phyloP scores from a whole-genome alignment of 2,113 vertebrate genomes.

The Aptenodytes forsteri region DNA sequence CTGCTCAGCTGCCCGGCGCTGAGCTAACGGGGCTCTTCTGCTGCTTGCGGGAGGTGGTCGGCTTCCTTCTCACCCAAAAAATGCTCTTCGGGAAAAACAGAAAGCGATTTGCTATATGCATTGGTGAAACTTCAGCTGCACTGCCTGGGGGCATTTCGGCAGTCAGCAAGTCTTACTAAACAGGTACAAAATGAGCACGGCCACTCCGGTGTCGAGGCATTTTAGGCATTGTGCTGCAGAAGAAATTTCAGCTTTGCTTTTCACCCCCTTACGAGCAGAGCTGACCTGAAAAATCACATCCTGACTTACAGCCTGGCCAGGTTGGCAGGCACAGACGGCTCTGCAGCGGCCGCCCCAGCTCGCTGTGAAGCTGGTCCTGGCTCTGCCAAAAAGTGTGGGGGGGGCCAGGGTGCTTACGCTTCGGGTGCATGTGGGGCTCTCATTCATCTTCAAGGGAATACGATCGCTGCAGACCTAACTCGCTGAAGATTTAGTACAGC shows the following conservation, averaged over 20 bases:
- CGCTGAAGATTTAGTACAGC: not conserved
- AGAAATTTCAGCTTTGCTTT: not conserved
- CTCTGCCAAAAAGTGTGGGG: not conserved
- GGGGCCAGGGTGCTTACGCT: not conserved
- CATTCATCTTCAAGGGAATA: not conserved
- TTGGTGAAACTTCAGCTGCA: not conserved
- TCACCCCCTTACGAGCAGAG: not conserved
- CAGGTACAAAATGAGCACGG: not conserved
- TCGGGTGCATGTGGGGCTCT: not conserved
- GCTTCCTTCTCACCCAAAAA: not conserved
- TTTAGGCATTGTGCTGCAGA: not conserved
- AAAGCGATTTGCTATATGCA: fast-evolving
- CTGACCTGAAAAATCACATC: not conserved
- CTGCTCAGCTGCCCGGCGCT: fast-evolving
- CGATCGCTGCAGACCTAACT: not conserved
- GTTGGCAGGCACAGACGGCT: not conserved
- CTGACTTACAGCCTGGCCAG: not conserved
- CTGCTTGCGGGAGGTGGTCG: not conserved
- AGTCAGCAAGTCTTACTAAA: not conserved
- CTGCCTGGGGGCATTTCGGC: not conserved
- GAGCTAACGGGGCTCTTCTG: not conserved
- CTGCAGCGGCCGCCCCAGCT: not conserved
- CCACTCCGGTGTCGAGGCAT: not conserved
- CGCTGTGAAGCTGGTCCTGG: not conserved
- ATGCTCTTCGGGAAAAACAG: fast-evolving